Evolutionary conservation across 2,888 invertebrate species (phyloP), one percentile per base, ranked within the genome.

Genomic region (Dryobota labecula): DNA sequence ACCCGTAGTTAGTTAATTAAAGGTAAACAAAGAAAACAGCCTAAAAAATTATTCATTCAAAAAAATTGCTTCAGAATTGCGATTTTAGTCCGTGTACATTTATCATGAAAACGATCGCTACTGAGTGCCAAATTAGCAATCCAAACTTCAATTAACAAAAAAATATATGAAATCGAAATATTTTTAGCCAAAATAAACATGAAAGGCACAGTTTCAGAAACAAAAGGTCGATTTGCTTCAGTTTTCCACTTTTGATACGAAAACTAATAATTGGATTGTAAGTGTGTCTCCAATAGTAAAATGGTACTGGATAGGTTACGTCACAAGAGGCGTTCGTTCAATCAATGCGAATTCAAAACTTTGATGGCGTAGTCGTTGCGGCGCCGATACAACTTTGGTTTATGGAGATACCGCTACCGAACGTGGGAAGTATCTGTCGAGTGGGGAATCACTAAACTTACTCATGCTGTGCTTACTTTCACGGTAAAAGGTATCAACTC

Each of bases 341-440:
- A 88, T 90, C 88, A 87, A 87, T 82, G 87, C 79, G 89, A 84
- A 86, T 88, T 89, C 90, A 86, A 89, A 91, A 88, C 86, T 89
- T 90, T 87, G 88, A 88, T 88, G 84, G 84, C 86, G 76, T 82
- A 84, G 85, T 86, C 82, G 84, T 79, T 73, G 81, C 79, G 63
- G 63, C 53, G 81, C 86, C 80, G 84, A 84, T 87, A 80, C 84
- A 87, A 86, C 86, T 82, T 74, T 86, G 84, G 80, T 86, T 88
- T 88, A 89, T 86, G 74, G 81, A 84, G 83, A 82, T 83, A 80
- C 84, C 84, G 76, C 83, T 86, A 83, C 85, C 84, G 84, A 86
- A 83, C 83, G 67, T 78, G 53, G n/a, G 47, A 57, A 49, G 38
- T 69, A 78, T 76, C 77, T 71, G 27, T 47, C 70, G 71, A 76